Evolutionary conservation across 2,797 vertebrate genomes (phyloP), one percentile per base, ranked within the genome.

Genomic region (Eupleurogrammus muticus): DNA sequence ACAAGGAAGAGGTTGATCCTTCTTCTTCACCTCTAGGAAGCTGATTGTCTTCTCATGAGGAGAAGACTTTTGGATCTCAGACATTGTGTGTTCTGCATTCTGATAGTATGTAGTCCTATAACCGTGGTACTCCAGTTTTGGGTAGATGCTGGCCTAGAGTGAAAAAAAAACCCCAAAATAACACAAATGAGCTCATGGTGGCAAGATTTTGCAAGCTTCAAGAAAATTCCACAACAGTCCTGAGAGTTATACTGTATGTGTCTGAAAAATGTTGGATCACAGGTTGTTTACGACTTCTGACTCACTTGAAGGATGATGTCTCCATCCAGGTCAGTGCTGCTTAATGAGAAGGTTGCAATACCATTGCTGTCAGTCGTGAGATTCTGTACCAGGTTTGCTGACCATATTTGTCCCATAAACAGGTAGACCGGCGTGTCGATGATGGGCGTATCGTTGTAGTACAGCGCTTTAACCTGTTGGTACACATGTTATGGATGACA

Each of bases 361-460:
- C 93, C 93, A 1, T 87, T 6, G 1, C 13, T 36, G 70, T 91
- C 73, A 2, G 92, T 92, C 10, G 92, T 93, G 13, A 93, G 84
- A 51, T 91, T 93, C 23, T 77, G 63, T 1, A 86, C 17, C 5
- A 0, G 21, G 2, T 5, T 17, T n/a, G 35, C 0, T 1, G 52
- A 8, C 87, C 87, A 85, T 1, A 0, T n/a, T 9, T 53, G 5
- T 2, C 79, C 82, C 40, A 81, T 60, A 10, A 79, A 85, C 73
- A 94, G 48, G 73, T 91, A 84, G 5, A 94, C 19, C 0, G 6
- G 2, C 73, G 53, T 84, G 59, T 89, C 17, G 11, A 76, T 14
- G 19, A 93, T 73, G 9, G 87, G 83, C 1, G 62, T 80, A 24
- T 87, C 19, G 17, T 89, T 85, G 55, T 79, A 86, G 59, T 72